Base-by-base conservation (phyloP, 2,113 vertebrate genomes). In the Perca fluviatilis region DNA sequence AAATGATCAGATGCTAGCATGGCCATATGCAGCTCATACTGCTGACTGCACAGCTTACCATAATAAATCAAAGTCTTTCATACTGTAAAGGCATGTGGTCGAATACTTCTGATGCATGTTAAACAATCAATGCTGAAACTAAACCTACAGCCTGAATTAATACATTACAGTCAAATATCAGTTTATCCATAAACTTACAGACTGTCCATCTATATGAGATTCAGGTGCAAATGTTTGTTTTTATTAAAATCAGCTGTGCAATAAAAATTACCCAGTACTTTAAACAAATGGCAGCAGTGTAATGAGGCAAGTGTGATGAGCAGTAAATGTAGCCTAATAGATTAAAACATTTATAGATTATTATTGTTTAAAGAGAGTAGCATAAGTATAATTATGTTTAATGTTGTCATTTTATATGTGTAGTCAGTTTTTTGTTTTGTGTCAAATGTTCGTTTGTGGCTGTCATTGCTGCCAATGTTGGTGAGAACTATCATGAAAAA, bases 51-150 rank as follows among this genome's bases (percentile, higher is more conserved):
- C 69, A 67, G 40, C 33, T 71, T 75, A 58, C 14, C 54, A 33
- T 62, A 63, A 75, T 78, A 84, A 75, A 82, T 82, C 74, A 57
- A 77, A 70, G 50, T 19, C 69, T 56, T 47, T 78, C 19, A 49
- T 70, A 70, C 27, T 23, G 43, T 69, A 68, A 50, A 78, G 69
- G 56, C 30, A 82, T 58, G 13, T 2, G 27, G 49, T 46, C 0
- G 46, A 51, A 58, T 36, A 57, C 53, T 65, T 60, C n/a, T 75
- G 64, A 36, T 51, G 64, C 82, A 43, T 69, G 27, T 54, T 50
- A 60, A 77, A 77, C 63, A 82, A 64, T 51, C 1, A 1, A 40
- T 25, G n/a, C 46, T 25, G 14, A 77, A 63, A 70, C 27, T 77
- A 82, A 77, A 40, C 6, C 7, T 14, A 14, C 49, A 40, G 61